phyloP scores from a whole-genome alignment of 2,888 invertebrate species.

The Willowsia nigromaculata region DNA sequence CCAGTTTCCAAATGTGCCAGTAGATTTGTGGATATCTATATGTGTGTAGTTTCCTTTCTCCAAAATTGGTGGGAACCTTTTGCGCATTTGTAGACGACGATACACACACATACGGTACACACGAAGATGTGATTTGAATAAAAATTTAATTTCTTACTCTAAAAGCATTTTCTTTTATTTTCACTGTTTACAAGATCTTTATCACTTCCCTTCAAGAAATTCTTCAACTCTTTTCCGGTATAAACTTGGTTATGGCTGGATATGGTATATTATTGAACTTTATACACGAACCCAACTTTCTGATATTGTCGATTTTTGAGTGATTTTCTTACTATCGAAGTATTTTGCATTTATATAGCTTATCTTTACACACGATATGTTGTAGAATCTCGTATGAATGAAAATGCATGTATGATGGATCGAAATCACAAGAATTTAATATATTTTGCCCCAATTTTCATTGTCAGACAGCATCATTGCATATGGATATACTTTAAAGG shows the following conservation, averaged over 20 bases:
- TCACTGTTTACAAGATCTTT: slow-evolving; percentile 68
- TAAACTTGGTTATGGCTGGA: neutral
- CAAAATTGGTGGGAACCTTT: neutral
- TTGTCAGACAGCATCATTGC: neutral
- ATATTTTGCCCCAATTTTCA: neutral
- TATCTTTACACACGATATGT: no score
- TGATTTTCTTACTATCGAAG: no score
- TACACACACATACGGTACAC: neutral
- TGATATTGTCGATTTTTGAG: no score
- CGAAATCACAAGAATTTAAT: slow-evolving; percentile 35
- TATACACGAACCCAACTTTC: neutral
- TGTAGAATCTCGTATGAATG: no score
- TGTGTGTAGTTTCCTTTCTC: neutral
- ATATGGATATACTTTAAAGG: neutral
- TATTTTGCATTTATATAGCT: no score
- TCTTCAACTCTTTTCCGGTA: slow-evolving; percentile 21
- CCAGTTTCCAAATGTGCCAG: neutral
- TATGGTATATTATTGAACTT: slow-evolving; percentile 12
- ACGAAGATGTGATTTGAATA: slow-evolving; percentile 73
- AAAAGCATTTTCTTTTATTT: slow-evolving; percentile 68
- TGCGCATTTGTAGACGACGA: neutral
- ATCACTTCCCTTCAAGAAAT: slow-evolving; percentile 53
- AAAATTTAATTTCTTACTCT: slow-evolving; percentile 73
- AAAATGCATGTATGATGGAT: neutral
- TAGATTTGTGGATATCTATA: neutral